phyloP scores from a whole-genome alignment of 1,140 invertebrate genomes.

The Leptoteleia sp. region DNA sequence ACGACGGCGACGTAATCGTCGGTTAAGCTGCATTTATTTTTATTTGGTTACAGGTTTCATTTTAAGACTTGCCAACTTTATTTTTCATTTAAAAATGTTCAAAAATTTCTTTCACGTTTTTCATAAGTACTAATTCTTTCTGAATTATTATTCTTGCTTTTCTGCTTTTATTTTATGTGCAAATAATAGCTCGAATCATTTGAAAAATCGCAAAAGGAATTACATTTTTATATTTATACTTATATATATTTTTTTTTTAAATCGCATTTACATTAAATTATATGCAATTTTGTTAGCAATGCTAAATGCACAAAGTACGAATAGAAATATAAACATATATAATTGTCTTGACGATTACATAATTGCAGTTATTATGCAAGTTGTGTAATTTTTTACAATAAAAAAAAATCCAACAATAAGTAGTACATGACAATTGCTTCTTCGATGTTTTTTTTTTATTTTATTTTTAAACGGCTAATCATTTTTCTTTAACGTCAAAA shows the following conservation, averaged over 20 bases:
- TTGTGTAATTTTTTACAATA: slow-evolving; percentile 1
- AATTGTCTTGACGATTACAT: slow-evolving; percentile 15
- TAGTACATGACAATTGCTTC: too few species aligned
- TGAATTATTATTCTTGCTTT: too few species aligned
- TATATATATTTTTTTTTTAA: neutral
- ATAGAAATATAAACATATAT: slow-evolving; percentile 11
- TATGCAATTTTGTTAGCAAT: slow-evolving; percentile 6
- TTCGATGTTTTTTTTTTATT: too few species aligned
- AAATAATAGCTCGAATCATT: too few species aligned
- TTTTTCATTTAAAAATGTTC: too few species aligned
- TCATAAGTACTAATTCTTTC: too few species aligned
- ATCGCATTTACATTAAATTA: slow-evolving; percentile 22
- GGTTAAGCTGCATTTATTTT: slow-evolving; percentile 20
- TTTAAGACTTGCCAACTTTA: neutral
- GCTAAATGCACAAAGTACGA: slow-evolving; percentile 18
- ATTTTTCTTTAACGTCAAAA: too few species aligned
- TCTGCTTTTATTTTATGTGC: too few species aligned
- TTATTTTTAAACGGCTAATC: too few species aligned
- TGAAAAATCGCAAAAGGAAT: neutral
- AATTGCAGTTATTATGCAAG: slow-evolving; percentile 8
- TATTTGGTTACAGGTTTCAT: slow-evolving; percentile 2
- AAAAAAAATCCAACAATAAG: too few species aligned
- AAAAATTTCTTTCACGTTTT: too few species aligned
- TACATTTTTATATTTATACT: slow-evolving; percentile 5
- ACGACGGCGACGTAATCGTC: slow-evolving; percentile 26